Evolutionary conservation across 2,888 invertebrate genomes (phyloP).

Genomic region (Zygaena filipendulae): DNA sequence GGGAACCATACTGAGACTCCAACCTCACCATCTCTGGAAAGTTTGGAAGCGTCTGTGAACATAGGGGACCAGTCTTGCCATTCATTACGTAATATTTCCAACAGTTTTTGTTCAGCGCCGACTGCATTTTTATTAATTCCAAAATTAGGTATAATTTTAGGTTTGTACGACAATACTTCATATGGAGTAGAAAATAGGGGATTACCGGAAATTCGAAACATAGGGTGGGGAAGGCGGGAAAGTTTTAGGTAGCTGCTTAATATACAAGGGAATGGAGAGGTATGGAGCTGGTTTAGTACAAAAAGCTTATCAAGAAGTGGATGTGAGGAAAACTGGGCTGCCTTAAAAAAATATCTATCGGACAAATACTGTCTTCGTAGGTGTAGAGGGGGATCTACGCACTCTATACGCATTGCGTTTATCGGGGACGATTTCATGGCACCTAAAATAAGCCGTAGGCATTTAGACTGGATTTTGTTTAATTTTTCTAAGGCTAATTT

Average conservation of each 20-base stretch:
- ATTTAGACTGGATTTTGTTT: slow-evolving; percentile 16
- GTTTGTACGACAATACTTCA: not conserved
- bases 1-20: not conserved
- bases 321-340: not conserved
- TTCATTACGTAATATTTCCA: not conserved
- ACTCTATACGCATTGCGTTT: slow-evolving; percentile 14
- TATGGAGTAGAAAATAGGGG: not conserved
- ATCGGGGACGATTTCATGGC: slow-evolving; percentile 20
- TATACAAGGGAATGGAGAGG: too few species aligned
- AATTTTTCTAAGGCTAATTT: slow-evolving; percentile 9
- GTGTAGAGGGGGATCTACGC: slow-evolving; percentile 1
- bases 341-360: too few species aligned
- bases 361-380: slow-evolving; percentile 3
- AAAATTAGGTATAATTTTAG: not conserved
- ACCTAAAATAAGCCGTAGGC: slow-evolving; percentile 16
- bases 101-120: not conserved
- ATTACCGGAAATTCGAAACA: not conserved
- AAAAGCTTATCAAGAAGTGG: too few species aligned
- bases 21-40: not conserved
- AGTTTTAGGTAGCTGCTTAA: too few species aligned
- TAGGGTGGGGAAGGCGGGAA: not conserved
- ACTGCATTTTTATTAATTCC: not conserved
- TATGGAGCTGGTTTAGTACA: too few species aligned
- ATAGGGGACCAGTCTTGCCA: not conserved
- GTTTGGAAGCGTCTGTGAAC: slow-evolving; percentile 1